Base-by-base conservation (phyloP, 2,113 vertebrate species). In the Merops nubicus region DNA sequence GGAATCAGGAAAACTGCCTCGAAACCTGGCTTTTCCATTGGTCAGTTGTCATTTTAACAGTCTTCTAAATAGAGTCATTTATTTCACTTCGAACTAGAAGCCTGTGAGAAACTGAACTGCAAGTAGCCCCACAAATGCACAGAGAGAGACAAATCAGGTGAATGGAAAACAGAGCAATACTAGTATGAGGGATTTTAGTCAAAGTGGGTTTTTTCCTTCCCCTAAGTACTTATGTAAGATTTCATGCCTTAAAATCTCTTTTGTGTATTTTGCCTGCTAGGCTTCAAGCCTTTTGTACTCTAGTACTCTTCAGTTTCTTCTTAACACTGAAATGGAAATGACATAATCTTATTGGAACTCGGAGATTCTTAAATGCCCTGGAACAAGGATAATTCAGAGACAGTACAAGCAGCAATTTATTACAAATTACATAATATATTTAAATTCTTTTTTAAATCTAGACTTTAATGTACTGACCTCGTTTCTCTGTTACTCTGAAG, bases 1-100 rank as follows among this genome's bases (percentile, higher is more conserved):
- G 97, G 99, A 99, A 96, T 98, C 96, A 64, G 99, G 99, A 87
- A 98, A 98, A 80, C 91, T 99, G 70, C 99, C 99, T 28, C 98
- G 99, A n/a, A 98, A 98, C 38, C 93, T 98, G 2, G 98, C 98
- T 77, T 99, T 98, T 16, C 94, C 98, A 2, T 94, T 98, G 97
- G 99, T 99, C 85, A 98, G 98, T 98, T 48, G 19, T 34, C 29
- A 16, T 77, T 89, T 88, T 25, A 18, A 40, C 34, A 38, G 17
- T 40, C 17, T 62, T 18, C 62, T 54, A n/a, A 38, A 26, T 43
- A 38, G 1, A 8, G 6, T 54, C 1, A 72, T 78, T 50, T 56
- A 8, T 48, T 84, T 34, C 59, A 26, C 31, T 77, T 95, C 19
- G 13, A 8, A n/a, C 18, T 47, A 1, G 33, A 51, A 91, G n/a